Conservation (phyloP, 2,888 invertebrate genomes). For the Stenoptilia bipunctidactyla region DNA sequence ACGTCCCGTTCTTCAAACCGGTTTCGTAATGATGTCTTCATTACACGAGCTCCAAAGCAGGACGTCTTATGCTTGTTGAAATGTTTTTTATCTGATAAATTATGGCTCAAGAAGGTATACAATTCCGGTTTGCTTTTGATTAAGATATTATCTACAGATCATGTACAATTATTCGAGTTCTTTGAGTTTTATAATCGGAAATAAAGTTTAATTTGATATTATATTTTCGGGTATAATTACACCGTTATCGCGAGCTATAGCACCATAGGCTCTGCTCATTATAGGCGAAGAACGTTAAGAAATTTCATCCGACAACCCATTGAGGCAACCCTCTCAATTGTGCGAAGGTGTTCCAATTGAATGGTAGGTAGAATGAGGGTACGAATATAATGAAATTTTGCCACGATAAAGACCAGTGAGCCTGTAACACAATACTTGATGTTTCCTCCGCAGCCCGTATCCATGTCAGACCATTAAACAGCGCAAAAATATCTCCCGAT, state of each 20-base stretch:
- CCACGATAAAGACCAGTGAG: conserved; percentile 64
- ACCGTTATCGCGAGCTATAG: conserved; percentile 61
- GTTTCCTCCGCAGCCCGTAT: conserved; percentile 65
- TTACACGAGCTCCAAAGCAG: conserved; percentile 49
- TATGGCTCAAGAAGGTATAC: conserved; percentile 2
- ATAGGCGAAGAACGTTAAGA: conserved; percentile 66
- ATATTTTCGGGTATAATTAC: conserved; percentile 26
- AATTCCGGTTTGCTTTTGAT: conserved; percentile 4
- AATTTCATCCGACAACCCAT: conserved; percentile 69
- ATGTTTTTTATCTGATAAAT: conserved; percentile 24
- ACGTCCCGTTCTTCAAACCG: conserved; percentile 27
- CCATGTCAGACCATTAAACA: conserved; percentile 64
- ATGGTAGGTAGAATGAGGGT: conserved; percentile 59
- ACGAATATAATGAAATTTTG: conserved; percentile 67
- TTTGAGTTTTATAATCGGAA: conserved; percentile 29
- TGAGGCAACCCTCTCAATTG: conserved; percentile 66
- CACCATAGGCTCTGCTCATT: conserved; percentile 62
- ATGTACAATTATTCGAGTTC: conserved; percentile 24
- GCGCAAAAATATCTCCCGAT: conserved; percentile 62
- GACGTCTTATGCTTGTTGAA: conserved; percentile 25
- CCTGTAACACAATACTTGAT: conserved; percentile 65
- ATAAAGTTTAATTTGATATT: not conserved
- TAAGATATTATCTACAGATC: conserved; percentile 1
- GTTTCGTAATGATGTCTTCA: conserved; percentile 62
- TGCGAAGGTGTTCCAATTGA: conserved; percentile 68